Percentiles rank a stretch among this genome's conserved stretches.
Evolutionary conservation across 2,888 invertebrate species (phyloP).

Genomic region (Cosmia trapezina): DNA sequence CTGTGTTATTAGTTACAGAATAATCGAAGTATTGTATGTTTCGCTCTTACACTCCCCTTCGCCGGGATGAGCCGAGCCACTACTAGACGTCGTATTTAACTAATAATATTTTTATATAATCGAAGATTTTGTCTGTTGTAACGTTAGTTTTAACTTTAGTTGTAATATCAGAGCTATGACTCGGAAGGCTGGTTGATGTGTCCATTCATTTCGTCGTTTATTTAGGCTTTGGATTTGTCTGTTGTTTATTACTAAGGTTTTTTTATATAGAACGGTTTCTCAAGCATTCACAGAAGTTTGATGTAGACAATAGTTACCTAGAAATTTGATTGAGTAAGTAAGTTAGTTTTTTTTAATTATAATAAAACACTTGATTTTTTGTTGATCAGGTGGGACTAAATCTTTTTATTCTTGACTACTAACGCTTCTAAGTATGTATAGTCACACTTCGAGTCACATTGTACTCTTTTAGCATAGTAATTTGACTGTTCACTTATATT

Average conservation of each 20-base stretch:
- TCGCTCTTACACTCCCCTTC: slow-evolving; percentile 30
- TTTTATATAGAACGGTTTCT: slow-evolving; percentile 51
- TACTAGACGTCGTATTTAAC: slow-evolving; percentile 53
- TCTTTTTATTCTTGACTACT: slow-evolving; percentile 54
- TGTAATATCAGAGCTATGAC: slow-evolving; percentile 79
- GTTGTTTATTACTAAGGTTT: slow-evolving; percentile 61
- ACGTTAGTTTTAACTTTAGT: slow-evolving; percentile 77
- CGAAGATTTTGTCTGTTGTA: slow-evolving; percentile 76
- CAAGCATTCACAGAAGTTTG: slow-evolving; percentile 52
- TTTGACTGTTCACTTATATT: slow-evolving; percentile 80
- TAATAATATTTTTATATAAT: slow-evolving; percentile 61
- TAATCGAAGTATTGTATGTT: slow-evolving; percentile 20
- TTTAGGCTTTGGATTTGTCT: slow-evolving; percentile 61
- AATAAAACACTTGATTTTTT: slow-evolving; percentile 56
- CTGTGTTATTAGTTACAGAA: slow-evolving; percentile 21
- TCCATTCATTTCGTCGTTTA: slow-evolving; percentile 78
- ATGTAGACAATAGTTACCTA: slow-evolving; percentile 64
- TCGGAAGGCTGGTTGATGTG: slow-evolving; percentile 88
- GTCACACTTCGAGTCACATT: slow-evolving; percentile 44
- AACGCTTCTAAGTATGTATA: slow-evolving; percentile 53
- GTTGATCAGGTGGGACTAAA: slow-evolving; percentile 51
- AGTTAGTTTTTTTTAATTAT: slow-evolving; percentile 52
- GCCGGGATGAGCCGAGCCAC: slow-evolving; percentile 33
- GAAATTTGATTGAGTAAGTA: slow-evolving; percentile 56
- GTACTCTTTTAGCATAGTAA: slow-evolving; percentile 75